Base-by-base conservation (phyloP, 2,888 invertebrate genomes). In the Anodontia alba region DNA sequence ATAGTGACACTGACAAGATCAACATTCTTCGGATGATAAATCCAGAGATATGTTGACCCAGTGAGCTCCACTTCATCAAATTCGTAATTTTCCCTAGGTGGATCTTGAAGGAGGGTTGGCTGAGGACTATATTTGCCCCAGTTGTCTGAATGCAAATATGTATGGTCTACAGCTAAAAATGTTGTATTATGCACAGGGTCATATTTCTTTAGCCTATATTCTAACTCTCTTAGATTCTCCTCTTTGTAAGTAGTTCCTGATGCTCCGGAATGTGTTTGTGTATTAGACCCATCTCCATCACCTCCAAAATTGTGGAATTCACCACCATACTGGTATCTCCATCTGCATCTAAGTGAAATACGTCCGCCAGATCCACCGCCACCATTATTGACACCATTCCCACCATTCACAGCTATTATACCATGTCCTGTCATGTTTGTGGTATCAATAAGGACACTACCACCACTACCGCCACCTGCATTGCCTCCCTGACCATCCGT, bases 361-460 rank as follows among this genome's bases (percentile, higher is more conserved):
- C 91, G 77, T 7, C 91, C 91, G 46, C 91, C 91, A 31, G 91
- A 80, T 0, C 91, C 91, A 57, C 91, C 91, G 43, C 90, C 89
- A 42, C 91, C 91, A 26, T 23, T 74, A 20, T 84, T 86, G 15
- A 74, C 67, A 51, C 88, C 91, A 46, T 83, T 71, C 43, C 91
- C 91, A 62, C 91, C 91, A 72, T 80, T 79, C 26, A 91, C 90
- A 57, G 86, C 78, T 54, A 91, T 88, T 17, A 86, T 77, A 17
- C 91, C 91, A 81, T 91, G 91, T 20, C 91, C 91, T 0, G 90
- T 89, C 54, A 91, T 88, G 74, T 91, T 91, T 29, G 87, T 88
- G 5, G 90, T 80, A 29, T 82, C 72, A 33, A 91, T 84, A 23
- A 89, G 77, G 15, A 90, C 75, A 79, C 89, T 83, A 0, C 91